phyloP scores from a whole-genome alignment of 2,797 vertebrate genomes.

The Alfaro cultratus region DNA sequence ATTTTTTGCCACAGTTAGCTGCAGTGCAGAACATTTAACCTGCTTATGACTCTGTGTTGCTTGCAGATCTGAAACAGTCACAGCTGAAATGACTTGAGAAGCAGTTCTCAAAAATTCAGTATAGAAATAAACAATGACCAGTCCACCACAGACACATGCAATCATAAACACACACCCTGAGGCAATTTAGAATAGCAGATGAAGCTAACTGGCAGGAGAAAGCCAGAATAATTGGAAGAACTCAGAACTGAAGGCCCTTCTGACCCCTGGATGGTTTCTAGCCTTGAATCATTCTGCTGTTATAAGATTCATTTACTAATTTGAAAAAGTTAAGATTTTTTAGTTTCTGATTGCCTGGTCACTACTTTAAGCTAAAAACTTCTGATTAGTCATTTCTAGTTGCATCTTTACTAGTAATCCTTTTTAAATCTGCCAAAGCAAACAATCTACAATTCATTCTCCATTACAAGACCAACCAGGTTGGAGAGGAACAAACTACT shows the following conservation, averaged over 20 bases:
- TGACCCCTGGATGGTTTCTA: neutral
- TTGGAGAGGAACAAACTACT: neutral
- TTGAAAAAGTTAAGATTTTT: neutral
- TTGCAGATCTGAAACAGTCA: neutral
- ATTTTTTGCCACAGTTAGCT: neutral
- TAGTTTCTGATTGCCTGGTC: neutral
- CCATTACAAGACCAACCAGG: neutral
- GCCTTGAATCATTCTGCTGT: neutral
- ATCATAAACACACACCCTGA: neutral
- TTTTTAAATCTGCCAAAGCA: neutral
- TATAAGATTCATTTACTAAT: neutral
- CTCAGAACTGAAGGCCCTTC: neutral
- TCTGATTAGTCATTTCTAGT: neutral
- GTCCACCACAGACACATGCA: neutral
- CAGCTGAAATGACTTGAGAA: neutral
- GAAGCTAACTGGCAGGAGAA: neutral
- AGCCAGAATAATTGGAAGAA: neutral
- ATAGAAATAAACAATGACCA: neutral
- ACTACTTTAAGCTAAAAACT: neutral
- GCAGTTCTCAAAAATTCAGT: neutral
- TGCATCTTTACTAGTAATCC: neutral
- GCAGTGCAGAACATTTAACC: neutral
- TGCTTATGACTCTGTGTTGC: neutral
- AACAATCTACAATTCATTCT: neutral
- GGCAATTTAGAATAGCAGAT: neutral